Base-by-base conservation (phyloP, 1,140 invertebrate genomes). In the Drosophila biarmipes region DNA sequence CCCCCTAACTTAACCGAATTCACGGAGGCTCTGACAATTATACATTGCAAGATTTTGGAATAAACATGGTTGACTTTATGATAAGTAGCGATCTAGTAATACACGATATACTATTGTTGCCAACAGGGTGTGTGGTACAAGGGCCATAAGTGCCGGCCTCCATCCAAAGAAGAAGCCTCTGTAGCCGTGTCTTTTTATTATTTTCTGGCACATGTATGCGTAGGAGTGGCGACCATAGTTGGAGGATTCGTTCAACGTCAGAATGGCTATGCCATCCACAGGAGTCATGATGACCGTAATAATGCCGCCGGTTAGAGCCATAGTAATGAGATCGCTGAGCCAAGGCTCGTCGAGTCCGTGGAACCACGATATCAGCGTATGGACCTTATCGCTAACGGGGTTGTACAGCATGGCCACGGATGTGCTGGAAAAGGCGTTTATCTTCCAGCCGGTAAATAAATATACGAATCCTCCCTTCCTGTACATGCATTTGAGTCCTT, bases 11-110 rank as follows among this genome's bases (percentile, higher is more conserved):
- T 82, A 5, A 7, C 29, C 1, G 48, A 73, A 8, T 71, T 71
- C 43, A 0, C 17, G 0, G 43, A 49, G 7, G 76, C 79, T 8
- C 57, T 89, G 3, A 38, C 45, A 14, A 58, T 5, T 15, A 37
- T 81, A 49, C n/a, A 55, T 12, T 3, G 4, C 15, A 49, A 53
- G 6, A 67, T 81, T 58, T 29, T 27, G 6, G 31, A 81, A 77
- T 81, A 51, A 55, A 80, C 27, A 14, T 12, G 4, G 17, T 6
- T 3, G 8, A 21, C 21, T 37, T 67, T 57, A 21, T 21, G n/a
- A 40, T 34, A 31, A 54, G 15, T 29, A 55, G 4, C 17, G 42
- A 29, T 24, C 12, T 4, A 31, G 1, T 10, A 69, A 17, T 27
- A 68, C 14, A 3, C 34, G 19, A 31, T 49, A 51, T 2, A 17